These are phyloP conservation scores for Odontocerum albicorne DNA, from an alignment of 2,888 invertebrate genomes.

Conservation along the genomic window DNA sequence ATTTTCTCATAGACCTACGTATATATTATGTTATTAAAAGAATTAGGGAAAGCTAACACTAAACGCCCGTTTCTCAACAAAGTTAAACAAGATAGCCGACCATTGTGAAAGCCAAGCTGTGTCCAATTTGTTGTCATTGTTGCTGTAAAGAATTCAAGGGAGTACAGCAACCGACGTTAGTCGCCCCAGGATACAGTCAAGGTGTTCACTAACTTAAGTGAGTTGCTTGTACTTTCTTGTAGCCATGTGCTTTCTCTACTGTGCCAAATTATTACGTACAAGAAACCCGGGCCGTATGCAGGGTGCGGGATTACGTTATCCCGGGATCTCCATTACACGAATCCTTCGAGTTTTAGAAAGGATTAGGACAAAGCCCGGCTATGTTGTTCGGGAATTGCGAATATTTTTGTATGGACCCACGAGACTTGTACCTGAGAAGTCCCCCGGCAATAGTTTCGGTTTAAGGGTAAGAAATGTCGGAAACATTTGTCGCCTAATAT, in stretches of 20 bases:
- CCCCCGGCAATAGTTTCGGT: constrained; percentile 19
- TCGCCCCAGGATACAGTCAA: no score
- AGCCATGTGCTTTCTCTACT: constrained; percentile 30
- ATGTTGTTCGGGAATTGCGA: constrained; percentile 27
- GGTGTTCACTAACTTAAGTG: no score
- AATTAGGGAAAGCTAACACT: no score
- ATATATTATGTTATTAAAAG: no score
- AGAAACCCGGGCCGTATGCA: constrained; percentile 29
- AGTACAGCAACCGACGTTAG: no score
- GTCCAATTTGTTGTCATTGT: no score
- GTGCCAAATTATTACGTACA: constrained; percentile 33
- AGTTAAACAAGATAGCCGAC: no score
- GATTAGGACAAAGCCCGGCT: constrained; percentile 27
- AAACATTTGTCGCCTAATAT: constrained; percentile 32
- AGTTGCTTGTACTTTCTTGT: constrained; percentile 21
- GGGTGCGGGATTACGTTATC: constrained; percentile 24
- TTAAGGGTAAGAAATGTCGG: constrained; percentile 20
- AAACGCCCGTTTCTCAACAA: no score
- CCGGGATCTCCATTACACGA: constrained; percentile 29
- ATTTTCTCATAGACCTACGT: no score
- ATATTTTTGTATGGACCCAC: constrained; percentile 28
- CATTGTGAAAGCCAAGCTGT: no score
- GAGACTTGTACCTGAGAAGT: constrained; percentile 12
- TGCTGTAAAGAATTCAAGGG: no score
- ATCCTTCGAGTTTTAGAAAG: constrained; percentile 20